Conservation (phyloP, 1,140 invertebrate genomes). For the Drosophila pandora region DNA sequence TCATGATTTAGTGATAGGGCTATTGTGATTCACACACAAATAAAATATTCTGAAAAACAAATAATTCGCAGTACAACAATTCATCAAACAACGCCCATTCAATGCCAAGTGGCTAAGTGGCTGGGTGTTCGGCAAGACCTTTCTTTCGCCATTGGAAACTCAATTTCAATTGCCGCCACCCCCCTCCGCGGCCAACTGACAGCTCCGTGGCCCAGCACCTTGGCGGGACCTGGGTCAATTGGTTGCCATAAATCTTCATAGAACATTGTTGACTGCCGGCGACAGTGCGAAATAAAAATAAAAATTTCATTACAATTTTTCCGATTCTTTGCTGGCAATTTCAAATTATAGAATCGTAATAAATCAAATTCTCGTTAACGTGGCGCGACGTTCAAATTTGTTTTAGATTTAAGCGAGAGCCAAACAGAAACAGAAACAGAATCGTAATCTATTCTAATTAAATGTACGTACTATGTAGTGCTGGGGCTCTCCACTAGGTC, state of each 20-base stretch:
- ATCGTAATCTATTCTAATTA: conserved; percentile 46
- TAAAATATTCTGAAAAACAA: neutral
- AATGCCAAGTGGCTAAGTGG: neutral
- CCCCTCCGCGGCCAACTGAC: conserved; percentile 31
- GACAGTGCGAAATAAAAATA: conserved; percentile 62
- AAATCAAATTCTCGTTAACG: conserved; percentile 77
- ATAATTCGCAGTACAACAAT: conserved; percentile 35
- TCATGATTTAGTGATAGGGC: neutral
- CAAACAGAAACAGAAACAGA: conserved; percentile 5
- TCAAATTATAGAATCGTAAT: conserved; percentile 69
- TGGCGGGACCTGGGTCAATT: conserved; percentile 61
- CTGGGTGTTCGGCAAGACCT: conserved; percentile 15
- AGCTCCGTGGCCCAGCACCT: conserved; percentile 44
- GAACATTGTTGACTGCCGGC: conserved; percentile 68
- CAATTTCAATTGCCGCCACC: conserved; percentile 61
- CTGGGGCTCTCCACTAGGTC: neutral
- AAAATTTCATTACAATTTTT: conserved; percentile 67
- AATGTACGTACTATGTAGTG: conserved; percentile 8
- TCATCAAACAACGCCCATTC: conserved; percentile 38
- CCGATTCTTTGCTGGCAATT: conserved; percentile 25
- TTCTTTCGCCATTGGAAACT: conserved; percentile 39
- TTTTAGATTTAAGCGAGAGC: conserved; percentile 31
- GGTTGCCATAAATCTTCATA: conserved; percentile 76
- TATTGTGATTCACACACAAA: neutral
- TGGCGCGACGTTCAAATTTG: conserved; percentile 59